Conservation (phyloP, 2,113 vertebrate genomes). For the Labrus mixtus region DNA sequence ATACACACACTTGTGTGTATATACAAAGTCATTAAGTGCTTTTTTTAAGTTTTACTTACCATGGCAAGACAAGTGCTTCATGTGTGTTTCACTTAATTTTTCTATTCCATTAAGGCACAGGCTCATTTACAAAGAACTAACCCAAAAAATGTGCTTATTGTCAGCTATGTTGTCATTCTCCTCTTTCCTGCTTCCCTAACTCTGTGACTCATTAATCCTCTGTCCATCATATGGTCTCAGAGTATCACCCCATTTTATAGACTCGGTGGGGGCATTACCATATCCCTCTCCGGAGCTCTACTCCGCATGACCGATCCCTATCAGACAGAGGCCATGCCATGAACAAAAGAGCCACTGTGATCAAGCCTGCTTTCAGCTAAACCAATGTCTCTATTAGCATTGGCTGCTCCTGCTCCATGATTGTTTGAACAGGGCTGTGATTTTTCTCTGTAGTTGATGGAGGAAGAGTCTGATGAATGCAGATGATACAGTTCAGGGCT, state of each 20-base stretch:
- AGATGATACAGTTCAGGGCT: conserved; percentile 55
- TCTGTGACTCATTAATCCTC: conserved; percentile 80
- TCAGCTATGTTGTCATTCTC: conserved; percentile 58
- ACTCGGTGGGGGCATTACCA: conserved; percentile 76
- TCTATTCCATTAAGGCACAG: conserved; percentile 44
- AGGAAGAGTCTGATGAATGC: conserved; percentile 65
- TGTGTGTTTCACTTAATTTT: conserved; percentile 27
- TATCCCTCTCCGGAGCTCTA: conserved; percentile 76
- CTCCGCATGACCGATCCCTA: conserved; percentile 77
- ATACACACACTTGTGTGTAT: conserved; percentile 30
- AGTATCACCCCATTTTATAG: conserved; percentile 79
- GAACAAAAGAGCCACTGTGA: conserved; percentile 80
- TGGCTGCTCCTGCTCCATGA: conserved; percentile 68
- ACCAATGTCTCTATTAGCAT: conserved; percentile 78
- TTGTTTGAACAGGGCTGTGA: conserved; percentile 73
- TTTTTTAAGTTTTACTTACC: conserved; percentile 27
- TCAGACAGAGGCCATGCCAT: conserved; percentile 74
- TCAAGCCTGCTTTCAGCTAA: conserved; percentile 75
- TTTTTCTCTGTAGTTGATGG: conserved; percentile 50
- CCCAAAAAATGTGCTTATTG: conserved; percentile 58
- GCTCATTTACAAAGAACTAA: conserved; percentile 39
- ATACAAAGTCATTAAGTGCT: conserved; percentile 43
- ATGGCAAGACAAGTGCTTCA: conserved; percentile 36
- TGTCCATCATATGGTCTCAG: conserved; percentile 78
- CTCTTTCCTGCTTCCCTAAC: conserved; percentile 54